These are phyloP conservation scores for Volucella bombylans DNA, from an alignment of 2,888 invertebrate species.

Conservation along the genomic window DNA sequence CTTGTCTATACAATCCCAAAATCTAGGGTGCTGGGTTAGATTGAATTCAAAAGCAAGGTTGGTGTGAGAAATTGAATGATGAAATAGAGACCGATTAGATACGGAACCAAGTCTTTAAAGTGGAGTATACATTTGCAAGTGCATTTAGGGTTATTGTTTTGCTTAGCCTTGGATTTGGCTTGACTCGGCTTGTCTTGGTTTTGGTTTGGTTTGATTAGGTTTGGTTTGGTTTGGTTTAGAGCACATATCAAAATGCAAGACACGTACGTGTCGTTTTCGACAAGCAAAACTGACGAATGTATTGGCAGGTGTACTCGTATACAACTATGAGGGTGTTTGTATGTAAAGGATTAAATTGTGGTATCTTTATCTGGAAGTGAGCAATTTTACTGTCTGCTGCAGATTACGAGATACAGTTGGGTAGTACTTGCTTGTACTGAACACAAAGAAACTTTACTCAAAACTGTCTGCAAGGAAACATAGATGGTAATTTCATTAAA, in stretches of 20 bases:
- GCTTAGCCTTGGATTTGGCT: not conserved
- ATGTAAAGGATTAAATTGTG: not conserved
- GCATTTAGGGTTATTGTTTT: constrained; percentile 42
- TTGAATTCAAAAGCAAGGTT: constrained; percentile 3
- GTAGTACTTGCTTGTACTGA: too few species aligned
- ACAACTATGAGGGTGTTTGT: too few species aligned
- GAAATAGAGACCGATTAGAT: constrained; percentile 23
- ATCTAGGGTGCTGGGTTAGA: constrained; percentile 27
- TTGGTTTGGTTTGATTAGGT: too few species aligned
- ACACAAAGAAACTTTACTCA: too few species aligned
- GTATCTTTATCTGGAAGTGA: constrained; percentile 3
- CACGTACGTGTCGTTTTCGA: constrained; percentile 12
- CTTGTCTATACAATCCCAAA: constrained; percentile 19
- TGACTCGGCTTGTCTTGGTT: too few species aligned
- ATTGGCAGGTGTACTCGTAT: not conserved
- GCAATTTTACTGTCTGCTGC: too few species aligned
- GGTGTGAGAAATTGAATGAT: constrained; percentile 28
- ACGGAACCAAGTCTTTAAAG: constrained; percentile 11
- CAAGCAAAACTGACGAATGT: not conserved
- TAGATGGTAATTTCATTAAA: constrained; percentile 42
- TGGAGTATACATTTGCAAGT: constrained; percentile 24
- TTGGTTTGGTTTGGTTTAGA: not conserved
- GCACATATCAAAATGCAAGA: constrained; percentile 37
- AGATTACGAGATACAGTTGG: too few species aligned
- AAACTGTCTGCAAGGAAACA: not conserved